phyloP scores from a whole-genome alignment of 2,888 invertebrate genomes.

The Pandemis heparana region DNA sequence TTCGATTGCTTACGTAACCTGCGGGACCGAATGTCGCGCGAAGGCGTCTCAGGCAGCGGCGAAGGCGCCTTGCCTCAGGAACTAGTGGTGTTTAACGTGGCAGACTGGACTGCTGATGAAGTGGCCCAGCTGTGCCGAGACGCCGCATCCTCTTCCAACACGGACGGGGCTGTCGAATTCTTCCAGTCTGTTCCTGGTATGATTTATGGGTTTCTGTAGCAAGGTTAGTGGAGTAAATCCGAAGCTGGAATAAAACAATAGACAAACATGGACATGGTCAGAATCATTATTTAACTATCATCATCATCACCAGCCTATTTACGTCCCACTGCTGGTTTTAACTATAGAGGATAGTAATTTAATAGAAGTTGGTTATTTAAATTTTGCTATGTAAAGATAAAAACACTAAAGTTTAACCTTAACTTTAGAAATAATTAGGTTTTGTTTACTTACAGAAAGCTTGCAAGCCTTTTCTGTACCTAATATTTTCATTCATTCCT shows the following conservation, averaged over 20 bases:
- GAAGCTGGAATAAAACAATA: neutral
- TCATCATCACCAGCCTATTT: too few relatives aligned
- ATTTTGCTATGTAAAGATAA: too few relatives aligned
- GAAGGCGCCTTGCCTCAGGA: constrained; percentile 64
- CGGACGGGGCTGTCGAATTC: constrained; percentile 62
- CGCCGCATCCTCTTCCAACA: constrained; percentile 56
- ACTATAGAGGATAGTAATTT: too few relatives aligned
- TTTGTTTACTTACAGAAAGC: too few relatives aligned
- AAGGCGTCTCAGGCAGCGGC: constrained; percentile 62
- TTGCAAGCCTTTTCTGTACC: too few relatives aligned
- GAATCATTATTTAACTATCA: too few relatives aligned
- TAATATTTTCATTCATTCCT: neutral
- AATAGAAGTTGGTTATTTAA: too few relatives aligned
- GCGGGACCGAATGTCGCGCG: constrained; percentile 67
- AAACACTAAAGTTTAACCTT: too few relatives aligned
- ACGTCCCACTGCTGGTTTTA: too few relatives aligned
- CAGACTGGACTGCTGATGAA: constrained; percentile 76
- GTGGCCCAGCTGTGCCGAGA: constrained; percentile 70
- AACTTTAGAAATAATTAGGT: too few relatives aligned
- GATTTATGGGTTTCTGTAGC: neutral
- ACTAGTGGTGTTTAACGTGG: constrained; percentile 74
- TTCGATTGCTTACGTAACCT: constrained; percentile 66
- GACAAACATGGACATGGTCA: too few relatives aligned
- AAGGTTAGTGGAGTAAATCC: neutral
- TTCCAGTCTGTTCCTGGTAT: constrained; percentile 56